A percentile compares a stretch with the other conserved stretches of the same genome.
phyloP scores from a whole-genome alignment of 2,797 vertebrate genomes.

The Sebastiscus tertius region DNA sequence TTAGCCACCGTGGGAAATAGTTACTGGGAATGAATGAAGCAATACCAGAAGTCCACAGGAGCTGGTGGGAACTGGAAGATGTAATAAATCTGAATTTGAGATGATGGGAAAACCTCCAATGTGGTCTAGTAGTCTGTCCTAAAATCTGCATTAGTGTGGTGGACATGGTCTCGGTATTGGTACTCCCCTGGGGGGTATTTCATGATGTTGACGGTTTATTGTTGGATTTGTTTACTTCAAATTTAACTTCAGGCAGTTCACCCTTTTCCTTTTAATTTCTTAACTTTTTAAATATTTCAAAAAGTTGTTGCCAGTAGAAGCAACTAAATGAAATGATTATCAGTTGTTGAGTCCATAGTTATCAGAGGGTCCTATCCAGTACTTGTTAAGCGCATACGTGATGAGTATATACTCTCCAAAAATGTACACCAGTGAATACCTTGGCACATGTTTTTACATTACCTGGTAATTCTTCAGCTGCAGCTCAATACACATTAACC shows the following conservation, averaged over 20 bases:
- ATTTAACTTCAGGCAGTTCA: background rate
- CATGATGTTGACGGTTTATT: background rate
- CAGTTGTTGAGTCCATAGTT: background rate
- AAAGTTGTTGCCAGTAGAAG: background rate
- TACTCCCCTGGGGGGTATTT: background rate
- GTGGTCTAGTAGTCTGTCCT: background rate
- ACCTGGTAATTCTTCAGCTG: background rate
- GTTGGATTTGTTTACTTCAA: background rate
- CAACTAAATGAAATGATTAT: background rate
- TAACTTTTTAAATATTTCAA: background rate
- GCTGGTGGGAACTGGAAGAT: background rate
- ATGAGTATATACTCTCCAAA: background rate
- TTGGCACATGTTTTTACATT: background rate
- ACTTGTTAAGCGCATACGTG: background rate
- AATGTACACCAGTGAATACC: background rate
- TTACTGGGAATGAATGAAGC: background rate
- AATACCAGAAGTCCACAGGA: background rate
- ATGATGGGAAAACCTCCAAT: background rate
- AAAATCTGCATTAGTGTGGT: background rate
- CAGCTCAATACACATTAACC: constrained; percentile 6
- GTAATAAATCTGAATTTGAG: background rate
- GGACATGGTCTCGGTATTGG: background rate
- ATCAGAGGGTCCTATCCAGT: no score
- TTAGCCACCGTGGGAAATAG: background rate
- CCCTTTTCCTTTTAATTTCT: background rate